Conservation (phyloP, 2,888 invertebrate species). For the Phyto melanocephala region DNA sequence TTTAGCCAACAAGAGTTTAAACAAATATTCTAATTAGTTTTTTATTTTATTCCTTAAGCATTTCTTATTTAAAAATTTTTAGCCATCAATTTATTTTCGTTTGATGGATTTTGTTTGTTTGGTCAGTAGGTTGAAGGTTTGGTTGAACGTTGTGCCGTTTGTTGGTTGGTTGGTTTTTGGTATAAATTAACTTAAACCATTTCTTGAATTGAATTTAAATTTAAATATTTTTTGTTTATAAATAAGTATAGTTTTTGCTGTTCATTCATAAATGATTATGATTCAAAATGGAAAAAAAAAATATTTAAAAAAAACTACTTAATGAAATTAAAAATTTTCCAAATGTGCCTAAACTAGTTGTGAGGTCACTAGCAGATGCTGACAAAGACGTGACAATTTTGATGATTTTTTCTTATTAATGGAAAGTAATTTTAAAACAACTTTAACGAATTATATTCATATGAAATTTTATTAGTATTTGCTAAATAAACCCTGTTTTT, state of each 20-base stretch:
- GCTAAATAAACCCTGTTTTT: too few species aligned
- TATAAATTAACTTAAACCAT: conserved; percentile 53
- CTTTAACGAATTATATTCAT: too few species aligned
- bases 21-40: conserved; percentile 60
- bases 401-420: too few species aligned
- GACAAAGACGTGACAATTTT: too few species aligned
- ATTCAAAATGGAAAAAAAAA: conserved; percentile 25
- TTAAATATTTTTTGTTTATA: conserved; percentile 20
- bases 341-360: too few species aligned
- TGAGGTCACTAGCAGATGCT: too few species aligned
- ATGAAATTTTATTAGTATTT: too few species aligned
- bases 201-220: conserved; percentile 5
- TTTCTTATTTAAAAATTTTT: neutral
- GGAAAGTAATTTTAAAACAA: too few species aligned
- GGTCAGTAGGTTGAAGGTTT: too few species aligned
- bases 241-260: conserved; percentile 42
- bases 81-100: conserved; percentile 12
- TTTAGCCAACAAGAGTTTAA: neutral
- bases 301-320: neutral
- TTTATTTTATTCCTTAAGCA: neutral
- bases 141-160: too few species aligned
- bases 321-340: too few species aligned
- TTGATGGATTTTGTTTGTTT: neutral
- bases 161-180: neutral
- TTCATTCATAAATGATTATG: conserved; percentile 30